Evolutionary conservation across 2,888 invertebrate species (phyloP), one percentile per base, ranked within the genome.

Genomic region (Amblyjoppa proteus): DNA sequence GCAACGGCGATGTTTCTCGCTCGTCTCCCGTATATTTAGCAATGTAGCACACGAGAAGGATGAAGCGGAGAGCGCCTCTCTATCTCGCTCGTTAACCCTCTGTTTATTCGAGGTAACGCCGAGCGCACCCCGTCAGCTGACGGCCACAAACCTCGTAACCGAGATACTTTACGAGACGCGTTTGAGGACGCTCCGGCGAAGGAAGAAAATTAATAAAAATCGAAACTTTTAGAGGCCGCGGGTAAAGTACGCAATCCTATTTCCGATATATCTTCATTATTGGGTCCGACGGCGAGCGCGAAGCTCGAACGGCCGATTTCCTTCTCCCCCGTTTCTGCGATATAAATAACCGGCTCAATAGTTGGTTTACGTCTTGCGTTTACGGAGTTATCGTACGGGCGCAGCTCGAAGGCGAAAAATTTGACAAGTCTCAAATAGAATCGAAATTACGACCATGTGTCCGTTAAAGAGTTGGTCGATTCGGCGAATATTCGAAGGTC

Each of bases 21-120:
- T 51, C 58, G 58, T 74, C 81, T 73, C 85, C 79, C 85, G 84
- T 90, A 91, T 90, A 90, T 91, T 91, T 91, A 91, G 90, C 88
- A 79, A 73, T 81, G 81, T 83, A 85, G 71, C 61, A 41, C 71
- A 70, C 80, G 53, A 61, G 56, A 68, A 83, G 76, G 70, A 69
- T 68, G 68, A 77, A 79, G 69, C 56, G 49, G 38, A 41, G 45
- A 38, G 45, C 3, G 58, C 56, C 6, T 56, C 51, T 49, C 45
- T 58, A 25, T 56, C 28, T 58, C 28, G 28, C 58, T 9, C 58
- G 58, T 58, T 58, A 58, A 28, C 58, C 58, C 58, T 58, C 58
- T 58, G 58, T 58, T 58, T 58, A 58, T 58, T 58, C 58, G 58
- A 58, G 25, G 28, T 5, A 28, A 58, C 28, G 58, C 9, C 58